A percentile compares a stretch with the other conserved stretches of the same genome.
Conservation (phyloP, 2,113 vertebrate genomes). For the Zapus hudsonius region DNA sequence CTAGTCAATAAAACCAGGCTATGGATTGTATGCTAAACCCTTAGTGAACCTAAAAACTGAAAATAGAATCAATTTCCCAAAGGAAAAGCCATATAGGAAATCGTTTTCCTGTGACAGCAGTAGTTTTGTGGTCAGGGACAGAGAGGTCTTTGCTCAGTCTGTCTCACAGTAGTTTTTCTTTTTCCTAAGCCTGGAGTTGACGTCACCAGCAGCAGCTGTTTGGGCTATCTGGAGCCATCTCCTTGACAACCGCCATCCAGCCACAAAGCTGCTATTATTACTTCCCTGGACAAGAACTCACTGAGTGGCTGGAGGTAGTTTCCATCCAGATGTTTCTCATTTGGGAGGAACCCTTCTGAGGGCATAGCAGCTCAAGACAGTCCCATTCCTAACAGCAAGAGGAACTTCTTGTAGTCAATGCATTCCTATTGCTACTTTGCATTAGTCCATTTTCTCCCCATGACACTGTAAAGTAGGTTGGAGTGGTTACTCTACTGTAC, state of each 20-base stretch:
- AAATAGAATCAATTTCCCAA: slow-evolving; percentile 55
- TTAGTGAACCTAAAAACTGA: slow-evolving; percentile 36
- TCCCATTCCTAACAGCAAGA: neutral
- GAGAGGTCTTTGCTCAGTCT: slow-evolving; percentile 54
- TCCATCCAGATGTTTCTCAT: slow-evolving; percentile 67
- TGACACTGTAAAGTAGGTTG: neutral
- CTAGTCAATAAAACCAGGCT: neutral
- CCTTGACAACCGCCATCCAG: slow-evolving; percentile 65
- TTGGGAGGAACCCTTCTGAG: slow-evolving; percentile 16
- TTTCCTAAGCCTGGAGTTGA: slow-evolving; percentile 50
- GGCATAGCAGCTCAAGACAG: slow-evolving; percentile 30
- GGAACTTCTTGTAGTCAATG: neutral
- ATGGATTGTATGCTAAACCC: neutral
- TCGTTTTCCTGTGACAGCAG: slow-evolving; percentile 48
- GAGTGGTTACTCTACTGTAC: neutral
- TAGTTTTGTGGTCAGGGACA: slow-evolving; percentile 31
- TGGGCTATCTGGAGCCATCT: slow-evolving; percentile 65
- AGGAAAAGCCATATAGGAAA: slow-evolving; percentile 33
- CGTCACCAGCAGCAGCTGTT: slow-evolving; percentile 69
- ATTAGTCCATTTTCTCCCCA: neutral
- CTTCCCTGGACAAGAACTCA: slow-evolving; percentile 38
- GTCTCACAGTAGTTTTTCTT: slow-evolving; percentile 48
- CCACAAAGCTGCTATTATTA: slow-evolving; percentile 75
- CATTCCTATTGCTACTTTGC: neutral
- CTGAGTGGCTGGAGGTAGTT: slow-evolving; percentile 49